Evolutionary conservation across 2,113 vertebrate genomes (phyloP), one percentile per base, ranked within the genome.

Genomic region (Ranitomeya imitator): DNA sequence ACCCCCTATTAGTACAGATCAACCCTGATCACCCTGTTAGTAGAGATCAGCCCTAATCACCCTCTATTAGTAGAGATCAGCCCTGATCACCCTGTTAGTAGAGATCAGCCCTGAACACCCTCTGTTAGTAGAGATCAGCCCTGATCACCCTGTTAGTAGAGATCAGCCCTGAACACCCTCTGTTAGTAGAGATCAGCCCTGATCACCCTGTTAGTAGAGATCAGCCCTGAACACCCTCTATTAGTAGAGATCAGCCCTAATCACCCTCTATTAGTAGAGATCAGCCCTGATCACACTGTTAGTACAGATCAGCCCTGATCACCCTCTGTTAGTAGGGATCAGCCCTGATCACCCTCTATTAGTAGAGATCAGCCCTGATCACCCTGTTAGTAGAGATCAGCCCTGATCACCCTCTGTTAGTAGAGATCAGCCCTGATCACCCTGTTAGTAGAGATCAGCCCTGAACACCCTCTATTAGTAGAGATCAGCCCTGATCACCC

Each of bases 51-150:
- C 52, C 77, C 77, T 8, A 0, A 37, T 45, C 10, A 13, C 18
- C 18, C 59, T 82, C 59, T 82, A 21, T 37, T 37, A 82, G 8
- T 21, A 45, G 16, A 63, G 16, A 82, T 63, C 79, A 82, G 14
- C 26, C 59, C 10, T 4, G 1, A 12, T 12, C 7, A 13, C 31
- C 18, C 31, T 65, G 11, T 79, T 15, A 79, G 31, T 21, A 21
- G 57, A 37, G 9, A 82, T 82, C 80, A 37, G 31, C 31, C 65
- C 18, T 31, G 0, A 61, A 45, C 57, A 63, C 8, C 0, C 23
- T 81, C 14, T 81, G n/a, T n/a, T n/a, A n/a, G n/a, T n/a, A n/a
- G n/a, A 26, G 18, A 69, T 69, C 67, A 79, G n/a, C 77, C 77
- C 57, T 10, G 12, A 12, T 45, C 37, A 45, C 5, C 5, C 37